A percentile compares a stretch with the other conserved stretches of the same genome.
These are phyloP conservation scores for Phoxinus phoxinus DNA, from an alignment of 2,113 vertebrate genomes.

Conservation along the genomic window DNA sequence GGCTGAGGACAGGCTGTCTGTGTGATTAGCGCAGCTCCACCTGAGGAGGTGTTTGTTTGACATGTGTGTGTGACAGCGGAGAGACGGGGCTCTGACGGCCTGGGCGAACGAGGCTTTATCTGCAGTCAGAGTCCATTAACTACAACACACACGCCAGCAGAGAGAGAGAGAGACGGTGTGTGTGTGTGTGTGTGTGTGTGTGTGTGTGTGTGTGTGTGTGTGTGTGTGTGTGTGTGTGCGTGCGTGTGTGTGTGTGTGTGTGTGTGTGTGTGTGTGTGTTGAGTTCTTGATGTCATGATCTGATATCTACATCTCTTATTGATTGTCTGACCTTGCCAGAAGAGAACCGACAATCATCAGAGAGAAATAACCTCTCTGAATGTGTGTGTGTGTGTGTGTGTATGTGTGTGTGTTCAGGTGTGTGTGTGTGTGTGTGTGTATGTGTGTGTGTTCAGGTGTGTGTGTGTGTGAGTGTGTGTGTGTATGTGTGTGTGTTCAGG, in stretches of 20 bases:
- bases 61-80: slow-evolving; percentile 82
- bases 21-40: slow-evolving; percentile 82
- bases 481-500: no score
- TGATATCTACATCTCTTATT: slow-evolving; percentile 78
- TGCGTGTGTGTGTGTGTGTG: neutral
- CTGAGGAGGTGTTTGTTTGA: slow-evolving; percentile 88
- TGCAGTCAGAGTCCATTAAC: no score
- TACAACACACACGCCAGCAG: slow-evolving; percentile 12
- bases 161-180: no score
- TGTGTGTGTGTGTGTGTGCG: neutral
- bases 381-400: slow-evolving; percentile 44
- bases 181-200: neutral
- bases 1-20: slow-evolving; percentile 82
- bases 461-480: slow-evolving; percentile 45
- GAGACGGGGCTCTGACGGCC: slow-evolving; percentile 71
- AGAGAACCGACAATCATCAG: slow-evolving; percentile 74
- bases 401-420: slow-evolving; percentile 36
- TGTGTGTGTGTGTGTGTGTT: slow-evolving; percentile 3
- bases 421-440: slow-evolving; percentile 41
- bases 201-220: no score
- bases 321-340: slow-evolving; percentile 78
- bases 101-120: slow-evolving; percentile 64
- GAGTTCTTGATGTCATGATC: slow-evolving; percentile 62
- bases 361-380: slow-evolving; percentile 52
- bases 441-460: slow-evolving; percentile 45